Base-by-base conservation (phyloP, 2,797 vertebrate species). In the Tadarida brasiliensis region DNA sequence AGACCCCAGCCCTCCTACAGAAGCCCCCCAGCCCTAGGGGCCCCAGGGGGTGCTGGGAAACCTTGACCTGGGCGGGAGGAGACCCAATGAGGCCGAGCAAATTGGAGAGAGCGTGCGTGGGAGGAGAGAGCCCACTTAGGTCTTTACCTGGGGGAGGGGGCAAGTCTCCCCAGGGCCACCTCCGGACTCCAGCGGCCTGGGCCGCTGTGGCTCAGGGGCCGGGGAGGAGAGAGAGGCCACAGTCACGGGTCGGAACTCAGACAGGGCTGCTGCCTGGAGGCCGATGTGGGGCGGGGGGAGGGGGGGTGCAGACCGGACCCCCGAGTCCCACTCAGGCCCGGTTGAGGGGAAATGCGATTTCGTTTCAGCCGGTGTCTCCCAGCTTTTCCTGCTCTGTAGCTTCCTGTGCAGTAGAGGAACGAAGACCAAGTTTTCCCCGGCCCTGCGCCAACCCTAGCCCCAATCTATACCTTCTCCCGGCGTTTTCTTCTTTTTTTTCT, bases 361-460 rank as follows among this genome's bases (percentile, higher is more conserved):
- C 92, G 92, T 93, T 94, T 96, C 57, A 94, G 85, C 87, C 24
- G 83, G 87, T 95, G 81, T 92, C 91, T n/a, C n/a, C 57, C 44
- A 16, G 39, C 20, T 39, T 59, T 89, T 87, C 73, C 80, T 30
- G 76, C n/a, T 77, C 35, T 12, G 47, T 33, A 82, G 92, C 70
- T 91, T 90, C 56, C 35, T 16, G 65, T 19, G 30, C 87, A 33
- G 2, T 0, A 19, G n/a, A 85, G 83, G 77, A 87, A 47, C 49
- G 16, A 22, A 76, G 35, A 87, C 26, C 84, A 65, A 81, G 84
- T 80, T 90, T 86, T 59, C 78, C 56, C 71, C 26, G 22, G 82
- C 54, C 65, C 86, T 54, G 88, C 2, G 49, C 65, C n/a, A 22
- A 28, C 51, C 51, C 90, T 76, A 33, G 74, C 28, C 44, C 30